Evolutionary conservation across 2,797 vertebrate species (phyloP).

Genomic region (Lacerta agilis): DNA sequence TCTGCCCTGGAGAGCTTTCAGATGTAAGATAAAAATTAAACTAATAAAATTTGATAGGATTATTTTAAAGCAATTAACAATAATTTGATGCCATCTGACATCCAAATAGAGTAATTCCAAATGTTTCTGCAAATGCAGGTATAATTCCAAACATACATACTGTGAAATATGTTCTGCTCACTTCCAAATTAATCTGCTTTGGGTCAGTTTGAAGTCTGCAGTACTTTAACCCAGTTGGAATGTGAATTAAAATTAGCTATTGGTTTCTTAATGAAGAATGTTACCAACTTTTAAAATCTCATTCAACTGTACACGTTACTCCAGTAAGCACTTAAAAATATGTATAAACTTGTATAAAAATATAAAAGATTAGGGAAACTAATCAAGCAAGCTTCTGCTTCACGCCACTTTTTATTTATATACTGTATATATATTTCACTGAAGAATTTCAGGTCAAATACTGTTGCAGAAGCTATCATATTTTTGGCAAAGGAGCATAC

Average conservation of each 20-base stretch:
- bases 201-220: background rate
- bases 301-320: background rate
- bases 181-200: background rate
- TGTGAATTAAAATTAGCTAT: background rate
- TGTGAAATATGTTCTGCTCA: background rate
- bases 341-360: background rate
- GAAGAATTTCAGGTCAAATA: constrained; percentile 39
- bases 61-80: background rate
- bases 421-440: background rate
- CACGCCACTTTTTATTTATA: background rate
- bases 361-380: background rate
- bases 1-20: background rate
- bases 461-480: constrained; percentile 12
- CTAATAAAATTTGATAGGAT: background rate
- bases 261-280: background rate
- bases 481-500: background rate
- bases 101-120: background rate
- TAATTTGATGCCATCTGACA: background rate
- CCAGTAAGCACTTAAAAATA: background rate
- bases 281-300: background rate
- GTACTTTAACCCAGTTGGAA: background rate
- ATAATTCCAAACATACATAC: background rate
- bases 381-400: background rate
- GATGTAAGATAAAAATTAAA: background rate
- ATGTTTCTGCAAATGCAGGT: background rate